Base-by-base conservation (phyloP, 1,140 invertebrate genomes). In the Leucophenga varia region DNA sequence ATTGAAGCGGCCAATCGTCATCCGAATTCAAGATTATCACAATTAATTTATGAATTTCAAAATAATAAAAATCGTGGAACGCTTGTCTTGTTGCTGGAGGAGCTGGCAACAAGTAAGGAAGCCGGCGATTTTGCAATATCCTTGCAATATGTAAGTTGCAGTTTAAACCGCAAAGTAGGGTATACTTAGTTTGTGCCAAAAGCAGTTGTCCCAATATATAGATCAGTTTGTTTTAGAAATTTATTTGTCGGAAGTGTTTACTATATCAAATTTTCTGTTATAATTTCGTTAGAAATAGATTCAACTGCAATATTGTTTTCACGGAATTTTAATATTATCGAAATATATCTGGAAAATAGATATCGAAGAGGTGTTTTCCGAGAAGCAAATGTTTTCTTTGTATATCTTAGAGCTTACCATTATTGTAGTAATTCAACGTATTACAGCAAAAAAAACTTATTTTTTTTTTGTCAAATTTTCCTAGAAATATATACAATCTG, bases 101-200 rank as follows among this genome's bases (percentile, higher is more conserved):
- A 74, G 30, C 17, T 74, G 1, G 64, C 70, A 1, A 67, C 71
- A 17, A 67, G 69, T 25, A 50, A 55, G 2, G 64, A 73, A 25
- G 59, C 63, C 9, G 58, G 59, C 8, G 67, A 74, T 28, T 44
- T 71, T 18, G 51, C 53, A 2, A 39, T 74, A 16, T 59, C 67
- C 7, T 40, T 69, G 3, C 20, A 13, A 48, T 74, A 65, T 51
- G 70, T 73, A 52, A 60, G 65, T 19, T 31, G 14, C 6, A 13
- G 6, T 50, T n/a, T 2, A 3, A 17, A n/a, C 2, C 2, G 17
- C 12, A 25, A 3, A 9, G 3, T 20, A 9, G 2, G n/a, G 12
- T 8, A 41, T 3, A n/a, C n/a, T 36, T 36, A 8, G 14, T 36
- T 8, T 36, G 8, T 12, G 14, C 14, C 6, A 12, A 13, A 12